phyloP scores from a whole-genome alignment of 2,113 vertebrate genomes.

The Heptranchias perlo region DNA sequence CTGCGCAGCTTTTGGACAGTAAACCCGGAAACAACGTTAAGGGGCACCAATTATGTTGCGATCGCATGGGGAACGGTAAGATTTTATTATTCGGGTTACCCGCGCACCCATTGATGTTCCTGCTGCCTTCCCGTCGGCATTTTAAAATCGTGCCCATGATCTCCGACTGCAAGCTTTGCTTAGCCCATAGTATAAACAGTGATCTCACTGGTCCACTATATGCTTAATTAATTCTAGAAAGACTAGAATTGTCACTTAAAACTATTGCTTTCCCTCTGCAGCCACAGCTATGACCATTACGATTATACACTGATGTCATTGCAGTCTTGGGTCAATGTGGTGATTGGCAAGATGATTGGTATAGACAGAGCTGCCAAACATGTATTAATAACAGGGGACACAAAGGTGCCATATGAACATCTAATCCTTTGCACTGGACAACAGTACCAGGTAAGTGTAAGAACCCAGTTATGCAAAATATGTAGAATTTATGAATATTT shows the following conservation, averaged over 20 bases:
- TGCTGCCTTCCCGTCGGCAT: background rate
- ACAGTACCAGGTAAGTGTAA: slow-evolving; percentile 75
- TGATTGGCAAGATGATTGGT: slow-evolving; percentile 76
- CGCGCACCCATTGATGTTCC: too few relatives aligned
- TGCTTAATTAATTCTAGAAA: slow-evolving; percentile 61
- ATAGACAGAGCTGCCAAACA: slow-evolving; percentile 75
- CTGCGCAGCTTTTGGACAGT: too few relatives aligned
- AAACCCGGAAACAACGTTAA: too few relatives aligned
- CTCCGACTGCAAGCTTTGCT: background rate
- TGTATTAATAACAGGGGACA: slow-evolving; percentile 59
- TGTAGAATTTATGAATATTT: background rate
- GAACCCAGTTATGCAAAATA: background rate
- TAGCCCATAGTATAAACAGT: slow-evolving; percentile 46
- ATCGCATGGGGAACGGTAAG: too few relatives aligned
- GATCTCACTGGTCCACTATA: slow-evolving; percentile 48
- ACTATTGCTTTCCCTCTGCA: slow-evolving; percentile 55
- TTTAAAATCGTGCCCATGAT: background rate
- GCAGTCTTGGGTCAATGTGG: slow-evolving; percentile 65
- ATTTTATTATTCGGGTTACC: too few relatives aligned
- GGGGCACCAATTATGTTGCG: too few relatives aligned
- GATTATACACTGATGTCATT: slow-evolving; percentile 73
- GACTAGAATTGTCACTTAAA: slow-evolving; percentile 45
- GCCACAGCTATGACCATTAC: slow-evolving; percentile 74
- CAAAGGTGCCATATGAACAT: slow-evolving; percentile 71
- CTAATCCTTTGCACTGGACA: slow-evolving; percentile 81